A percentile compares a stretch with the other conserved stretches of the same genome.
These are phyloP conservation scores for Lepidurus apus DNA, from an alignment of 1,140 invertebrate species.

Conservation along the genomic window DNA sequence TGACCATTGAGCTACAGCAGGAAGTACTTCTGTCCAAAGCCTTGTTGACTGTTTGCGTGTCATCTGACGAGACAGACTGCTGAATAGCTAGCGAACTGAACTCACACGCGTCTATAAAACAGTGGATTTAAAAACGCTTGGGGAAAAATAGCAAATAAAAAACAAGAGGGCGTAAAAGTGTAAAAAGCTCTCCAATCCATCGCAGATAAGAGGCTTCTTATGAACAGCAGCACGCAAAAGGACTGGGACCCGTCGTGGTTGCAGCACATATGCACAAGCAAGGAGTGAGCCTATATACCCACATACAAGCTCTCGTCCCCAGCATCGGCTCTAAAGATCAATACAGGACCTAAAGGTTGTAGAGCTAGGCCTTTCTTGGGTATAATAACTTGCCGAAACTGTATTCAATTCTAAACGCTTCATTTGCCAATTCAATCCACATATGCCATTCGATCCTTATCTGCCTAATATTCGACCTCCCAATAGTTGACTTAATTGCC, in stretches of 20 bases:
- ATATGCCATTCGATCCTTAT: too few relatives aligned
- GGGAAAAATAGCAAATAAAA: neutral
- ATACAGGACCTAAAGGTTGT: conserved; percentile 12
- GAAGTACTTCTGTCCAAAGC: neutral
- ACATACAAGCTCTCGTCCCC: neutral
- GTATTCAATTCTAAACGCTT: neutral
- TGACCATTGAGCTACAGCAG: neutral
- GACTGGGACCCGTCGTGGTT: neutral
- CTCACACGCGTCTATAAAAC: neutral
- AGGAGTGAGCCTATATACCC: conserved; percentile 2
- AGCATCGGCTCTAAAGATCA: conserved; percentile 12
- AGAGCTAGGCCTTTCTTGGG: neutral
- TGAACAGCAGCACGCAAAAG: neutral
- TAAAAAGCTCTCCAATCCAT: conserved; percentile 1
- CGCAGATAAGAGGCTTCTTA: conserved; percentile 1
- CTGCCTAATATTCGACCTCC: too few relatives aligned
- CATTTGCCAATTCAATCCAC: neutral
- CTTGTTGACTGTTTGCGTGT: neutral
- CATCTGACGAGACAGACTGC: neutral
- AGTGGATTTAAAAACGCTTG: neutral
- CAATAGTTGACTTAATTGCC: too few relatives aligned
- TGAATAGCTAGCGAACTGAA: neutral
- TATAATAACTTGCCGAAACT: neutral
- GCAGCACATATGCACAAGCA: conserved; percentile 8
- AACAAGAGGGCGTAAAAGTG: neutral